Base-by-base conservation (phyloP, 2,888 invertebrate species). In the Ophion obscuratus region DNA sequence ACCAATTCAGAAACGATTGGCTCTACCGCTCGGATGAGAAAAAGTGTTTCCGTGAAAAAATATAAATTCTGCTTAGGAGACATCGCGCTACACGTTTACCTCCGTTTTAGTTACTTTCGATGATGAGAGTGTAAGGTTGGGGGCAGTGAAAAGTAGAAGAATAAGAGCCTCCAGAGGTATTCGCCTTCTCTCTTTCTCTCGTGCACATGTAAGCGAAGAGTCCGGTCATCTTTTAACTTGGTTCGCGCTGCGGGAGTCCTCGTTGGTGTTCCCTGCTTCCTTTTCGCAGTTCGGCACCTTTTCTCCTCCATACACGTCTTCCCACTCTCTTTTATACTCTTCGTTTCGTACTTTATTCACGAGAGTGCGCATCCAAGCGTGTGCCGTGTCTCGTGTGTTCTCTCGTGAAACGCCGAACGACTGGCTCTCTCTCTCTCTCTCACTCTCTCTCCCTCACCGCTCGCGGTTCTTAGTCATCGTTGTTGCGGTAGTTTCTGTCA, bases 221-320 rank as follows among this genome's bases (percentile, higher is more conserved):
- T 53, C 81, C 82, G 88, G 76, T 89, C 90, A 90, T 92, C 91
- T 91, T 92, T 92, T 90, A 91, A 85, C 89, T 85, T 81, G 86
- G 84, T 78, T 89, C 91, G 87, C 83, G 68, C 91, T 86, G 89
- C 91, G 88, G 91, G 91, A 89, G 89, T 90, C 86, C 90, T 59
- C 71, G 61, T 66, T 66, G 79, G 68, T 47, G 81, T 57, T 75
- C 75, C 77, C 77, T 53, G 70, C 78, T 67, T 81, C 68, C 75
- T 71, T 73, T 78, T 66, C 81, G 81, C 73, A 74, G 81, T 81
- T 85, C 79, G 79, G 62, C 78, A 81, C 85, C 83, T 86, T 81
- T 78, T 83, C 70, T 71, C 64, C 61, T 76, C 59, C n/a, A 44
- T 47, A 64, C 61, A 62, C 10, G 68, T 66, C 75, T 64, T 64